phyloP scores from a whole-genome alignment of 37 sponge, comb jelly and placozoan genomes.

The Ephydatia muelleri region DNA sequence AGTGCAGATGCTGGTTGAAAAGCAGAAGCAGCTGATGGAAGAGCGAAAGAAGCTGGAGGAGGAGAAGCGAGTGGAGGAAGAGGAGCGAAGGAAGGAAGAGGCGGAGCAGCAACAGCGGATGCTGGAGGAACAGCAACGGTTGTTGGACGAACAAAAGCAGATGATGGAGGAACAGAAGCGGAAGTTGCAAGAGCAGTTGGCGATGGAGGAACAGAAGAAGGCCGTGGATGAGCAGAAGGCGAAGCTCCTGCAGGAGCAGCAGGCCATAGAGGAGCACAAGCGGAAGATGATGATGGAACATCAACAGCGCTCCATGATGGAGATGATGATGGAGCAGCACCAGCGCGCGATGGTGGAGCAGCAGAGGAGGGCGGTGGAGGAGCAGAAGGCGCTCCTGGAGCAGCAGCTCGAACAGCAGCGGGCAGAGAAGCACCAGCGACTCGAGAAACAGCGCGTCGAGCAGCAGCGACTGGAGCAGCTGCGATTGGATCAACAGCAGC shows the following conservation, averaged over 20 bases:
- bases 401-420: conserved; percentile 12
- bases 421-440: no score
- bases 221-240: conserved; percentile 55
- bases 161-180: conserved; percentile 11
- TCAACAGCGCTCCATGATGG: background rate
- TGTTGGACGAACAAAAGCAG: background rate
- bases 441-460: no score
- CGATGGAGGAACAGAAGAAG: conserved; percentile 39
- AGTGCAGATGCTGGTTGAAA: no score
- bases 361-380: conserved; percentile 39
- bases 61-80: no score
- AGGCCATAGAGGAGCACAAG: conserved; percentile 52
- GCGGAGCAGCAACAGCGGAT: conserved; percentile 2
- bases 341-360: conserved; percentile 30
- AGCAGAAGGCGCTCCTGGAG: conserved; percentile 31
- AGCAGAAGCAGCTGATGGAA: no score
- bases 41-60: no score
- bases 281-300: conserved; percentile 46
- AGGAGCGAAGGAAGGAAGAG: background rate
- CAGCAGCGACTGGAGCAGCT: no score
- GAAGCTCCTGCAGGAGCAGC: conserved; percentile 35
- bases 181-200: conserved; percentile 26
- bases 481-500: no score
- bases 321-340: background rate
- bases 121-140: conserved; percentile 14